Base-by-base conservation (phyloP, 2,888 invertebrate species). In the Ceramica pisi region DNA sequence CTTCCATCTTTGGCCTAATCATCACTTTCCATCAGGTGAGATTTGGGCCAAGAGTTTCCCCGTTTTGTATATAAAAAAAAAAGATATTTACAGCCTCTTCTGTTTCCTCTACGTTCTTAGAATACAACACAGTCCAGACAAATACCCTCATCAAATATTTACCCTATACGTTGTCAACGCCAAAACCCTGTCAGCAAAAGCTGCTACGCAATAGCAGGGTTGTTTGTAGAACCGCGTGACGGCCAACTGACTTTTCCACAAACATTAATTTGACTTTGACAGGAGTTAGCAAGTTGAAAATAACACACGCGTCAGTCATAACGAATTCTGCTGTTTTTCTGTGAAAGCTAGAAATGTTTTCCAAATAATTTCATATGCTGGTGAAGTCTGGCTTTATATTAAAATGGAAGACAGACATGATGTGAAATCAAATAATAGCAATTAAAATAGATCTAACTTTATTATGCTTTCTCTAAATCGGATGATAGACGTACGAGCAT, bases 191-290 rank as follows among this genome's bases (percentile, higher is more conserved):
- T 38, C 44, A 41, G 16, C 12, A 19, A 55, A 60, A 77, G 48
- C 44, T 19, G 23, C 10, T 14, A 62, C 26, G 16, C 26, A 62
- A 19, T 31, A 26, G 2, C 21, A 44, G 21, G 23, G 21, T 60
- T 71, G 46, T 63, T 77, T 57, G 50, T 26, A n/a, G 51, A 60
- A 21, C 56, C 48, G 56, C 26, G 41, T 35, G 53, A 23, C 46
- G 9, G 8, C 19, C 10, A 62, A 12, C 9, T 10, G 21, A 51
- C 16, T 51, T 64, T 66, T 71, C 12, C 63, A 48, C 41, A 46
- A 77, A 64, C 38, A 48, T 60, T 67, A 63, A 76, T 44, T 38
- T 12, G 50, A 71, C 23, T 66, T 48, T 77, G 71, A 67, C 51
- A 64, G 38, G 46, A n/a, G 12, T 63, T 64, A 46, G 50, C 55